Conservation (phyloP, 2,888 invertebrate species). For the Sinopyrophorus schimmeli region DNA sequence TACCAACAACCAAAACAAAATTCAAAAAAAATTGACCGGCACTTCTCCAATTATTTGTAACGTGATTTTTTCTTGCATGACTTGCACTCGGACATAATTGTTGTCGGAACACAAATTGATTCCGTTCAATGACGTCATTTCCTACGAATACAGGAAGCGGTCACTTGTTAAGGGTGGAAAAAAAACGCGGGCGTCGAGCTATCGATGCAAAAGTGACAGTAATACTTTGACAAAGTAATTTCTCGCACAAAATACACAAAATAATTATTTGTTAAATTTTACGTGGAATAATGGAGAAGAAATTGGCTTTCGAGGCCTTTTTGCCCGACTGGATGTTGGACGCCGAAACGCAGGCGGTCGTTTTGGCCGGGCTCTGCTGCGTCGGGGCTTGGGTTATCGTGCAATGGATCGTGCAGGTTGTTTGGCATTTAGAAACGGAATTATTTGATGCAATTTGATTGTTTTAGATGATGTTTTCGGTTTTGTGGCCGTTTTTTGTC, state of each 20-base stretch:
- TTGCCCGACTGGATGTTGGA: constrained; percentile 29
- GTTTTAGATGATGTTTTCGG: constrained; percentile 36
- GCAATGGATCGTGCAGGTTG: constrained; percentile 37
- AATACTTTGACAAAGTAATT: constrained; percentile 18
- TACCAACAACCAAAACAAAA: too few relatives aligned
- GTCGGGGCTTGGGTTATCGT: constrained; percentile 40
- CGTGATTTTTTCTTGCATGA: constrained; percentile 31
- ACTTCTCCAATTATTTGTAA: constrained; percentile 9
- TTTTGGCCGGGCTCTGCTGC: constrained; percentile 36
- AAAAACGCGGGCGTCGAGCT: not conserved
- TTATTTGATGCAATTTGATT: constrained; percentile 1
- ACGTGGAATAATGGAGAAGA: constrained; percentile 6
- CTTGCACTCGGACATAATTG: constrained; percentile 28
- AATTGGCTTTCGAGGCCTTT: too few relatives aligned
- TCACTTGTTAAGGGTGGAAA: constrained; percentile 23
- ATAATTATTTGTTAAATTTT: not conserved
- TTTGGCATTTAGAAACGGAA: not conserved
- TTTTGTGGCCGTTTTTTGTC: constrained; percentile 38
- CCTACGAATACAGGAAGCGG: constrained; percentile 31
- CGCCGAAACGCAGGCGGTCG: constrained; percentile 35
- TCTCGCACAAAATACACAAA: too few relatives aligned
- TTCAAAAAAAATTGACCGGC: not conserved
- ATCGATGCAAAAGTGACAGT: constrained; percentile 20
- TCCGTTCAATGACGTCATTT: constrained; percentile 34
- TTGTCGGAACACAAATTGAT: constrained; percentile 27